Percentiles rank a stretch among this genome's conserved stretches.
These are phyloP conservation scores for Drosophila siamana DNA, from an alignment of 2,888 invertebrate genomes.

Conservation along the genomic window DNA sequence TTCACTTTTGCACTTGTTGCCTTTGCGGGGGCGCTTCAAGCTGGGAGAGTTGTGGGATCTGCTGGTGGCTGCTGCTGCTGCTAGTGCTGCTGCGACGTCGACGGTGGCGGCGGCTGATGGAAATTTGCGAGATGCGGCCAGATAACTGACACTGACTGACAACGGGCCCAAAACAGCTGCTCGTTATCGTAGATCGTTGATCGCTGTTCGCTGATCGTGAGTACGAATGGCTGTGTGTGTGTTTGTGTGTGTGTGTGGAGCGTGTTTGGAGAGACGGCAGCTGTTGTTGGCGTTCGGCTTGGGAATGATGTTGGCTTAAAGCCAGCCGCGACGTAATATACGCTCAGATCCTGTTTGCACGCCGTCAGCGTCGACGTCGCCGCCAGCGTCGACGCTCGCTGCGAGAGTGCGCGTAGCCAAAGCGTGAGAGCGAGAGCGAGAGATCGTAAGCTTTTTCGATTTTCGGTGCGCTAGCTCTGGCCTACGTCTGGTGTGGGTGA, in stretches of 20 bases:
- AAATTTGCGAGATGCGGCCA: slow-evolving; percentile 55
- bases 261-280: slow-evolving; percentile 43
- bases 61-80: slow-evolving; percentile 23
- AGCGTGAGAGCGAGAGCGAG: slow-evolving; percentile 13
- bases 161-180: slow-evolving; percentile 53
- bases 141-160: slow-evolving; percentile 58
- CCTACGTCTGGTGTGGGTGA: slow-evolving; percentile 41
- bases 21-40: slow-evolving; percentile 46
- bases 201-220: slow-evolving; percentile 26
- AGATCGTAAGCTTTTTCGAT: slow-evolving; percentile 47
- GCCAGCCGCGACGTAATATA: slow-evolving; percentile 82
- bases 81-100: slow-evolving; percentile 27
- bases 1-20: slow-evolving; percentile 72
- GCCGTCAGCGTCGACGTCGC: slow-evolving; percentile 60
- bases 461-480: slow-evolving; percentile 20
- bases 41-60: slow-evolving; percentile 9
- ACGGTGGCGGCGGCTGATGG: slow-evolving; percentile 17
- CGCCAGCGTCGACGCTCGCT: slow-evolving; percentile 4
- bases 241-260: slow-evolving; percentile 27
- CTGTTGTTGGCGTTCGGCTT: slow-evolving; percentile 73
- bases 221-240: slow-evolving; percentile 5
- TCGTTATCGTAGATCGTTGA: slow-evolving; percentile 61
- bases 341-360: slow-evolving; percentile 83
- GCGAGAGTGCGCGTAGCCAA: neutral
- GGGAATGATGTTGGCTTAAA: slow-evolving; percentile 84